Base-by-base conservation (phyloP, 2,113 vertebrate genomes). In the Mustelus asterias region DNA sequence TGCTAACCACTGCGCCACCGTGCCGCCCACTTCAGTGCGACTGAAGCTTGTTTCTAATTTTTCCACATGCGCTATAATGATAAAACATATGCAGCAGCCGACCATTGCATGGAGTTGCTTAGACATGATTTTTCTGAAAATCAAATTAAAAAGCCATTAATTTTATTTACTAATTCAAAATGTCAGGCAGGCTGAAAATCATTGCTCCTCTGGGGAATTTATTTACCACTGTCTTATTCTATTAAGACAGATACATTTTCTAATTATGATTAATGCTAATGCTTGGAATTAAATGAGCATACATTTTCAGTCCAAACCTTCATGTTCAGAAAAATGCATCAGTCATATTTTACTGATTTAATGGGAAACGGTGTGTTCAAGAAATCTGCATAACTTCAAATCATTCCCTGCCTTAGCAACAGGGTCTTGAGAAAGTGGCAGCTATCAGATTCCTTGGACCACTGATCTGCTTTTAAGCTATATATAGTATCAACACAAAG, bases 141-240 rank as follows among this genome's bases (percentile, higher is more conserved):
- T 98, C 97, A 97, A 98, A 98, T 98, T 98, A 98, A 97, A 97
- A 97, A 97, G 97, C 97, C 98, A 98, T 98, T 98, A 97, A 98
- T 98, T 98, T 98, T 97, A 97, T 97, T 97, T 97, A 97, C 97
- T 98, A 98, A 98, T 98, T 98, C 97, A 96, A 96, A 96, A 97
- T 97, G 97, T 98, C 97, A 97, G 97, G 96, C 97, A 96, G 96
- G 96, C 96, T 96, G 96, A 97, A 97, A 97, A 97, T 97, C 97
- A 97, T 95, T 72, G 63, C 97, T 97, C 97, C 97, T 98, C 97
- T 95, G 96, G 97, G 97, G 97, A 97, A 97, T 96, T 96, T 97
- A 97, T 97, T 97, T 97, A 97, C 98, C 97, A 97, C 97, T 97
- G 96, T 96, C 97, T 97, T 97, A 97, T 97, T 96, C 97, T 96